Base-by-base conservation (phyloP, 2,888 invertebrate species). In the Drosophila falleni region DNA sequence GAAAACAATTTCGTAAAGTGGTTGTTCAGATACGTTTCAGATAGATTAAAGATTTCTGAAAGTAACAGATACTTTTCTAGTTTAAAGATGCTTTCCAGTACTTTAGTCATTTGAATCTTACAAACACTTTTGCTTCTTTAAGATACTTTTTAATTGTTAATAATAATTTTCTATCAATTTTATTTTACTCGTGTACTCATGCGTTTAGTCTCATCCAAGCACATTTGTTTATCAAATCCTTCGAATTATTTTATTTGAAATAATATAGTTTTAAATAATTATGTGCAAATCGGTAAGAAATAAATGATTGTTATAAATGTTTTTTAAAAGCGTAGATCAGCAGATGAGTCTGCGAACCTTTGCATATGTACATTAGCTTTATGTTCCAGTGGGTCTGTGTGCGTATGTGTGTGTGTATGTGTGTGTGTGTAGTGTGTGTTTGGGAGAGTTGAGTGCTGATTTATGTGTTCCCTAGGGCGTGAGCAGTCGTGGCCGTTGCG, bases 1-100 rank as follows among this genome's bases (percentile, higher is more conserved):
- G 78, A 70, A 75, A 76, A 76, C 79, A 78, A 74, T 76, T 79
- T 70, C 23, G 41, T 41, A 70, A 70, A 76, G 75, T 70, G 70
- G 3, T 74, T 78, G 3, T 74, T 78, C 41, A 42, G 44, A 53
- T 64, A 42, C 54, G 59, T 46, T 47, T 53, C 33, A 35, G 15
- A 23, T 4, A 6, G 33, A 29, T 47, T 23, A 44, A 29, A 23
- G 23, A 39, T 39, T 39, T 39, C 3, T 9, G 15, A 39, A 16
- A 9, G 39, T 39, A 39, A 16, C 15, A 39, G 39, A 39, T 39
- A 39, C 39, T 39, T 16, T 39, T 16, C 37, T 39, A 15, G 15
- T 15, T 39, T 16, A 1, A n/a, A 15, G 15, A 39, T 16, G 16
- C 39, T 39, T 16, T 13, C 16, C 9, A 9, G 9, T 16, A 9